Percentiles rank a stretch among this genome's conserved stretches.
Conservation (phyloP, 2,888 invertebrate genomes). For the Phyllotreta cruciferae region DNA sequence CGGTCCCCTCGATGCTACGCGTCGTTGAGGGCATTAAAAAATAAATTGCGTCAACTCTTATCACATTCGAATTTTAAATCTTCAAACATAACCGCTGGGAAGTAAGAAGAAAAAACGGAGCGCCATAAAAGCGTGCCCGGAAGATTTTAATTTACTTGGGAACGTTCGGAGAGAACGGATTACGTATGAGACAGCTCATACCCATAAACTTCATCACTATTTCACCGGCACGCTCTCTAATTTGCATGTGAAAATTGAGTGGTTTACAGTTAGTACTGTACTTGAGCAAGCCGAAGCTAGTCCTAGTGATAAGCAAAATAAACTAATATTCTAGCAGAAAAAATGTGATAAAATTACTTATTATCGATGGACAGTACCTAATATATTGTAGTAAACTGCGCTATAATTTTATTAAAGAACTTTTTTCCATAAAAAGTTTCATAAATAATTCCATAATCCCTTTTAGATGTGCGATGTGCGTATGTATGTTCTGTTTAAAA, state of each 20-base stretch:
- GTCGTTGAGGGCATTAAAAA: slow-evolving; percentile 11
- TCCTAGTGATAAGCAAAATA: neutral
- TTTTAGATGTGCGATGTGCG: too few relatives aligned
- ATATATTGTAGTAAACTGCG: too few relatives aligned
- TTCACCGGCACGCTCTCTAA: slow-evolving; percentile 46
- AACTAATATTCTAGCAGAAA: neutral
- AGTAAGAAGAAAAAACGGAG: slow-evolving; percentile 7
- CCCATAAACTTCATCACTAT: slow-evolving; percentile 45
- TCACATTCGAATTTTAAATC: slow-evolving; percentile 11
- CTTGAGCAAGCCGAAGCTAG: slow-evolving; percentile 7
- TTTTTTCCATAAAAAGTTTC: too few relatives aligned
- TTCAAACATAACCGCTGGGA: slow-evolving; percentile 11
- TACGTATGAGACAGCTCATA: slow-evolving; percentile 38
- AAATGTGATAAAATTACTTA: too few relatives aligned
- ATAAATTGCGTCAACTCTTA: slow-evolving; percentile 15
- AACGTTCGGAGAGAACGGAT: slow-evolving; percentile 37
- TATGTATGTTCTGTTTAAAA: too few relatives aligned
- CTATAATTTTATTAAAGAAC: too few relatives aligned
- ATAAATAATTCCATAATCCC: too few relatives aligned
- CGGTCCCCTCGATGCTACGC: neutral
- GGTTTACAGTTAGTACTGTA: slow-evolving; percentile 34
- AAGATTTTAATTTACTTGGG: slow-evolving; percentile 44
- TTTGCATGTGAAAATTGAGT: slow-evolving; percentile 51
- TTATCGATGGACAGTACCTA: too few relatives aligned
- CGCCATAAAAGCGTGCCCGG: slow-evolving; percentile 20